Evolutionary conservation across 2,113 vertebrate species (phyloP).

Genomic region (Semicossyphus pulcher): DNA sequence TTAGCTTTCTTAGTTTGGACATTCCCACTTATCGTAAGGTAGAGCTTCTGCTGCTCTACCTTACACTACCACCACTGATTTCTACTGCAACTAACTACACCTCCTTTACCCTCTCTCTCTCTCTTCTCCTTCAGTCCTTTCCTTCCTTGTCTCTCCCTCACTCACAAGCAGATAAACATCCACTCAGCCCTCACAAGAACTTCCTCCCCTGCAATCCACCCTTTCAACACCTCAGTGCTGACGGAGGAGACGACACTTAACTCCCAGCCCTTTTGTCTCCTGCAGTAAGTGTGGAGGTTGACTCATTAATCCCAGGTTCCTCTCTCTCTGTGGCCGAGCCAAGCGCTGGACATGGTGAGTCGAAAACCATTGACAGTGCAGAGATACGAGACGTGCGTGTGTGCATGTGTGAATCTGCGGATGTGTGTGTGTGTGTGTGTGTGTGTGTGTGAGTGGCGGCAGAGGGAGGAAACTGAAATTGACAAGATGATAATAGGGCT

Average conservation of each 20-base stretch:
- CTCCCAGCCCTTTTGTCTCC: constrained; percentile 76
- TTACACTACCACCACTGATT: neutral
- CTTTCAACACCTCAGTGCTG: constrained; percentile 71
- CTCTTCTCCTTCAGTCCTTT: neutral
- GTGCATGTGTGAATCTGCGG: constrained; percentile 23
- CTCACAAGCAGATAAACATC: constrained; percentile 72
- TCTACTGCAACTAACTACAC: neutral
- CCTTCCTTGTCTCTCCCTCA: constrained; percentile 15
- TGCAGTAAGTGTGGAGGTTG: constrained; percentile 70
- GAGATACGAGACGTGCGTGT: constrained; percentile 19
- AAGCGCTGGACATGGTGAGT: constrained; percentile 49
- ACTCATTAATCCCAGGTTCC: constrained; percentile 72
- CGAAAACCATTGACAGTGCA: constrained; percentile 50
- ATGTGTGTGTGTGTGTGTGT: constrained; percentile 27
- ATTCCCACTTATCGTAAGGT: too few species aligned
- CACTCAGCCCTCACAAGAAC: constrained; percentile 67
- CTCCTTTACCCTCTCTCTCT: neutral
- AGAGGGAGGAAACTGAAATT: constrained; percentile 75
- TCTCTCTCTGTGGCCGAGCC: constrained; percentile 49
- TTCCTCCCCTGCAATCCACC: constrained; percentile 70
- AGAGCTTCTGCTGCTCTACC: neutral
- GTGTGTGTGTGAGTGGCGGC: constrained; percentile 50
- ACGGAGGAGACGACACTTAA: constrained; percentile 72
- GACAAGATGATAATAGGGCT: constrained; percentile 79
- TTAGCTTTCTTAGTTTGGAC: too few species aligned